Conservation (phyloP, 37 sponge, comb jelly and placozoan genomes). For the Crambe crambe region DNA sequence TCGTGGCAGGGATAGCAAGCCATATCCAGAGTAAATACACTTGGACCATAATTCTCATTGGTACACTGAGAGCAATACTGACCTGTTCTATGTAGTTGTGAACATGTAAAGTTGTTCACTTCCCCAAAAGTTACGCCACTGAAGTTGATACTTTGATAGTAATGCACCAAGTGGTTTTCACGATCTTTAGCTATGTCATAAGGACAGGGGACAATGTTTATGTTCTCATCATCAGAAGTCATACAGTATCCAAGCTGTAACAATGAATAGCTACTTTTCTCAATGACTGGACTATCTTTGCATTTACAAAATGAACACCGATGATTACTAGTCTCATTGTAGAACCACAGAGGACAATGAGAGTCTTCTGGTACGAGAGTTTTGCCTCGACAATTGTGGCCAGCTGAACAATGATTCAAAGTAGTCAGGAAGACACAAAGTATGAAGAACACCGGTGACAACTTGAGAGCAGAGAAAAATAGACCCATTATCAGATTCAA, state of each 20-base stretch:
- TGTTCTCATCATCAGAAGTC: not conserved
- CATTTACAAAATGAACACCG: not conserved
- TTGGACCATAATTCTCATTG: not conserved
- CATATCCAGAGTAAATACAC: constrained; percentile 8
- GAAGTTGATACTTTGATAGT: not conserved
- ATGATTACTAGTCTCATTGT: not conserved
- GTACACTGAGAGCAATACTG: constrained; percentile 1
- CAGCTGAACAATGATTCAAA: too few relatives aligned
- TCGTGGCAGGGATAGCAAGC: not conserved
- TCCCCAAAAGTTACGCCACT: not conserved
- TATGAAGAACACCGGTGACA: not conserved
- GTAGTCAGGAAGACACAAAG: too few relatives aligned
- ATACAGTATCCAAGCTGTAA: constrained; percentile 26
- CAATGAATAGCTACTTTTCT: not conserved
- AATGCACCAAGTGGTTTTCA: not conserved
- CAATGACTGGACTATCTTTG: not conserved
- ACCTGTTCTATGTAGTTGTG: not conserved
- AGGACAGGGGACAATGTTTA: constrained; percentile 1
- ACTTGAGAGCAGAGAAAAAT: not conserved
- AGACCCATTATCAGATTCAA: not conserved
- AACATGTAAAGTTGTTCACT: constrained; percentile 29
- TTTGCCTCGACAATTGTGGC: too few relatives aligned
- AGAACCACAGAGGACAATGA: not conserved
- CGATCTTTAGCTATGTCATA: not conserved
- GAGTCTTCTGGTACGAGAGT: not conserved